Conservation (phyloP, 2,888 invertebrate species). For the Eilema griseolum region DNA sequence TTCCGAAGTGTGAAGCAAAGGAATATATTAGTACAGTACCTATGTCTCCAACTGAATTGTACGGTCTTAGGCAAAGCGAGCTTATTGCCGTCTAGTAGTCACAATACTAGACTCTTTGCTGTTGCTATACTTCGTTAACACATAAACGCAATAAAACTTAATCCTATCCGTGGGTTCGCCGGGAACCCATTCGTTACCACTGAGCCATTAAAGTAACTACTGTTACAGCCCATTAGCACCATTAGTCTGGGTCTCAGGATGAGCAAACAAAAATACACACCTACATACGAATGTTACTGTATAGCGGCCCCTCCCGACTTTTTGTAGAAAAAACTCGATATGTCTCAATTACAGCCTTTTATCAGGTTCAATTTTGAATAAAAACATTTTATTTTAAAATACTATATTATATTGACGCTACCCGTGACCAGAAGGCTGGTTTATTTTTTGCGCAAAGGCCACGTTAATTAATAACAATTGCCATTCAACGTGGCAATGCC, state of each 20-base stretch:
- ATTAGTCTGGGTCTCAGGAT: background rate
- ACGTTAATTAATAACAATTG: too few species aligned
- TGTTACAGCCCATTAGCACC: constrained; percentile 2
- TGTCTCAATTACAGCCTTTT: background rate
- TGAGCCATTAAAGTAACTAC: background rate
- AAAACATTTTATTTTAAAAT: too few species aligned
- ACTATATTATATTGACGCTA: too few species aligned
- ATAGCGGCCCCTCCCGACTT: too few species aligned
- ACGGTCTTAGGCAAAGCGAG: background rate
- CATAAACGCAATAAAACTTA: background rate
- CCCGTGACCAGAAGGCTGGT: too few species aligned
- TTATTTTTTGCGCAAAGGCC: too few species aligned
- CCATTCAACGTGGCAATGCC: too few species aligned
- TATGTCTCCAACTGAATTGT: too few species aligned
- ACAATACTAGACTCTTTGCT: background rate
- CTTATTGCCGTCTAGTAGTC: background rate
- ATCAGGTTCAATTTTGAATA: too few species aligned
- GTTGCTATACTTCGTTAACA: background rate
- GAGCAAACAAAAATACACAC: background rate
- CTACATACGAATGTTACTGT: background rate
- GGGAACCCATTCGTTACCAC: background rate
- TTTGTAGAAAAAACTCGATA: background rate
- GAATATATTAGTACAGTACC: too few species aligned
- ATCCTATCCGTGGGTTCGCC: background rate
- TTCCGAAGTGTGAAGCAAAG: background rate